Percentiles rank a stretch among this genome's conserved stretches.
Conservation (phyloP, 2,113 vertebrate species). For the Hylia prasina region DNA sequence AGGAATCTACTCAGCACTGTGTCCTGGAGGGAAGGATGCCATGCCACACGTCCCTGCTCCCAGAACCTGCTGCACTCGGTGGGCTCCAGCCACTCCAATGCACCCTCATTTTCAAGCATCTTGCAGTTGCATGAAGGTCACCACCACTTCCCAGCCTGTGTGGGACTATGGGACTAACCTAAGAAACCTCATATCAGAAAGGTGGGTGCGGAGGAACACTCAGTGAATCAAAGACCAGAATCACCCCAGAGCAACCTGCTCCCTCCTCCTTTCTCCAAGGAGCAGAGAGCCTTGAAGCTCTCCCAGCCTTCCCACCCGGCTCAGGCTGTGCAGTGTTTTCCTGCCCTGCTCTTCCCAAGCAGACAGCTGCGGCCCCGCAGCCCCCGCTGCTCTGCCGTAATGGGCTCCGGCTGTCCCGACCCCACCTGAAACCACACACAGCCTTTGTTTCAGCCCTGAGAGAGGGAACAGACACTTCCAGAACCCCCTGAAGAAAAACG, state of each 20-base stretch:
- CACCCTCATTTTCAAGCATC: background rate
- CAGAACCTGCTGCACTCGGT: fast-evolving
- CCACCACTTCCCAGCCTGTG: fast-evolving
- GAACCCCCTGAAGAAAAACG: background rate
- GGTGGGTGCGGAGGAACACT: background rate
- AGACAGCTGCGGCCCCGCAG: background rate
- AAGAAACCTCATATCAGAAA: fast-evolving
- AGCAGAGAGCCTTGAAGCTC: background rate
- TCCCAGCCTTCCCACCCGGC: fast-evolving
- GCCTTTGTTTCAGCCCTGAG: background rate
- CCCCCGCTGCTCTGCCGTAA: background rate
- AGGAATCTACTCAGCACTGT: fast-evolving
- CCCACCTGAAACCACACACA: slow-evolving; percentile 63
- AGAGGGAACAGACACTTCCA: slow-evolving; percentile 7
- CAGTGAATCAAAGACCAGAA: background rate
- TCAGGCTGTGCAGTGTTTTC: background rate
- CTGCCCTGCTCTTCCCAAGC: background rate
- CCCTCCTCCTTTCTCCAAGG: background rate
- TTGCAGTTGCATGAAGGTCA: background rate
- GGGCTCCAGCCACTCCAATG: background rate
- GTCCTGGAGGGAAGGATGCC: fast-evolving
- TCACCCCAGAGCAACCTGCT: background rate
- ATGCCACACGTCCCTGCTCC: fast-evolving
- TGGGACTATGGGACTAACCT: background rate
- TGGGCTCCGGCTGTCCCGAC: background rate